These are phyloP conservation scores for Odobenus rosmarus DNA, from an alignment of 2,113 vertebrate genomes.

Conservation along the genomic window DNA sequence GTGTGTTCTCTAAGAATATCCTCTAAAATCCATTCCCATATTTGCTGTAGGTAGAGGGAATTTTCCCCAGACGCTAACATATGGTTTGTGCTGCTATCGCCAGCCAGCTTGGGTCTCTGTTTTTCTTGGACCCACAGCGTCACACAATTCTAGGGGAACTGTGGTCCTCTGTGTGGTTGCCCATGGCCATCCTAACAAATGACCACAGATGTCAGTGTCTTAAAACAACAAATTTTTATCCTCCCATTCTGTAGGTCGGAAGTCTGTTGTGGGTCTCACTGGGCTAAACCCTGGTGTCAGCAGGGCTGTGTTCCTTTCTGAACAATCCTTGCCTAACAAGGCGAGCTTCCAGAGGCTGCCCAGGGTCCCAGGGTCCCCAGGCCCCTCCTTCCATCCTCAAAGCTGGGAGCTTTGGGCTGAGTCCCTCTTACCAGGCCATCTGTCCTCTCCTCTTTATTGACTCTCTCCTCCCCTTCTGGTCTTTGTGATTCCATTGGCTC, in stretches of 20 bases:
- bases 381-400: neutral
- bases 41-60: neutral
- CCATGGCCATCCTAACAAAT: neutral
- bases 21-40: neutral
- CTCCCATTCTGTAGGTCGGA: neutral
- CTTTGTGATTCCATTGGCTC: neutral
- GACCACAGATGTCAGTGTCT: neutral
- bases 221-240: neutral
- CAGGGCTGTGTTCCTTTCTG: neutral
- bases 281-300: neutral
- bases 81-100: too few relatives aligned
- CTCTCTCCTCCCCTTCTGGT: neutral
- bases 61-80: neutral
- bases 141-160: neutral
- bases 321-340: neutral
- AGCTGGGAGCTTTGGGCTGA: neutral
- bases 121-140: neutral
- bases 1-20: neutral
- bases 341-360: neutral
- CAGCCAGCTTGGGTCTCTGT: neutral
- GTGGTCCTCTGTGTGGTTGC: neutral
- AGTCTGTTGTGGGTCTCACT: neutral
- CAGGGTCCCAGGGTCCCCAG: too few relatives aligned
- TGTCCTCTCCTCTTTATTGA: neutral
- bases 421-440: fast-evolving